Percentiles rank a stretch among this genome's conserved stretches.
Conservation (phyloP, 2,888 invertebrate genomes). For the Pasiphila rectangulata region DNA sequence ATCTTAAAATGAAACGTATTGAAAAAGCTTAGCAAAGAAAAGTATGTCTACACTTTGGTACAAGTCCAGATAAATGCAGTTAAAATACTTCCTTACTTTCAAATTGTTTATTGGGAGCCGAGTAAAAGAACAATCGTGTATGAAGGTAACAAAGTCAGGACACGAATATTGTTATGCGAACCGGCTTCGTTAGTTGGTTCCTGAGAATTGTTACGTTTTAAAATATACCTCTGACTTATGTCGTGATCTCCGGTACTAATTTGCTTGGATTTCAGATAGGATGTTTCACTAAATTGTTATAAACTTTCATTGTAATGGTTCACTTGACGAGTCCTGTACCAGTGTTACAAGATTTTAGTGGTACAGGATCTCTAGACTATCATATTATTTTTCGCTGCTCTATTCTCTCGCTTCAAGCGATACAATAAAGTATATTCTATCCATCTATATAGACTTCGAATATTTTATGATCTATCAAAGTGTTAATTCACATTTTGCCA, state of each 20-base stretch:
- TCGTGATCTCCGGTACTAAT: slow-evolving; percentile 59
- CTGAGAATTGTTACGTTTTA: slow-evolving; percentile 70
- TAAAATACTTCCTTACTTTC: neutral
- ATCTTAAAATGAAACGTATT: too few relatives aligned
- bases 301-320: neutral
- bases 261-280: slow-evolving; percentile 43
- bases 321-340: too few relatives aligned
- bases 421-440: too few relatives aligned
- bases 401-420: too few relatives aligned
- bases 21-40: too few relatives aligned
- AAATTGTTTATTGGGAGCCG: neutral
- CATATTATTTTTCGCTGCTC: too few relatives aligned
- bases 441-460: too few relatives aligned
- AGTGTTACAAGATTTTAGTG: too few relatives aligned
- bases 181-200: slow-evolving; percentile 79
- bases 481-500: too few relatives aligned
- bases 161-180: slow-evolving; percentile 77
- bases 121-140: slow-evolving; percentile 43
- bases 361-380: too few relatives aligned
- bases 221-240: slow-evolving; percentile 60
- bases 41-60: too few relatives aligned
- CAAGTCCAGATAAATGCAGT: neutral
- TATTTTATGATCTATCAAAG: too few relatives aligned
- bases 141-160: slow-evolving; percentile 45
- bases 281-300: slow-evolving; percentile 3